Evolutionary conservation across 2,888 invertebrate species (phyloP), one percentile per base, ranked within the genome.

Genomic region (Eledona agricola): DNA sequence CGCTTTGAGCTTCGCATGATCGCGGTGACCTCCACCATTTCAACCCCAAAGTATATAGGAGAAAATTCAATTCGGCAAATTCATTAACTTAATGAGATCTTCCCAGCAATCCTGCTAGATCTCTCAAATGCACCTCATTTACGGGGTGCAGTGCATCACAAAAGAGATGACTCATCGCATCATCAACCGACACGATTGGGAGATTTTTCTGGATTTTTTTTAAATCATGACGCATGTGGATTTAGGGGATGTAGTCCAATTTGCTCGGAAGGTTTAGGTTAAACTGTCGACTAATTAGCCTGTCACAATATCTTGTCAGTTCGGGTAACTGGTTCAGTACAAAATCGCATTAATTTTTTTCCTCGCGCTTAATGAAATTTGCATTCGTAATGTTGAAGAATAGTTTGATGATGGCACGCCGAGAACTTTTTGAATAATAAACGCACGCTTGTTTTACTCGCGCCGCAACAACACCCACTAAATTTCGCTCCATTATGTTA

Each of bases 61-160:
- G 50, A 42, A 50, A 50, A 50, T 50, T 42, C 50, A 45, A 52
- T 52, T 46, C 28, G 31, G 26, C 31, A 34, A 52, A 52, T 46
- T 46, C 38, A 38, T 52, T 52, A 46, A 46, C 10, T 38, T 40
- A 32, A 46, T 40, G 40, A 37, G 32, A 37, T 38, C 37, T 32
- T 22, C 23, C 9, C 23, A 23, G 25, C 29, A 23, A 43, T 43
- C 16, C 43, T 23, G 31, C 5, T 11, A 29, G 37, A 19, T 45
- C 28, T 37, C 37, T 28, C 17, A 19, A 47, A 17, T 47, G 47
- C 47, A 46, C 34, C 35, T 35, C 35, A 37, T 47, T 47, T 47
- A 29, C 47, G 19, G 32, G 43, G 31, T 47, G 47, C 37, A 47
- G 9, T 32, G 45, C 25, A 45, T 45, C 28, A 34, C 32, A 34